Conservation (phyloP, 2,113 vertebrate genomes). For the Psephotus haematonotus region DNA sequence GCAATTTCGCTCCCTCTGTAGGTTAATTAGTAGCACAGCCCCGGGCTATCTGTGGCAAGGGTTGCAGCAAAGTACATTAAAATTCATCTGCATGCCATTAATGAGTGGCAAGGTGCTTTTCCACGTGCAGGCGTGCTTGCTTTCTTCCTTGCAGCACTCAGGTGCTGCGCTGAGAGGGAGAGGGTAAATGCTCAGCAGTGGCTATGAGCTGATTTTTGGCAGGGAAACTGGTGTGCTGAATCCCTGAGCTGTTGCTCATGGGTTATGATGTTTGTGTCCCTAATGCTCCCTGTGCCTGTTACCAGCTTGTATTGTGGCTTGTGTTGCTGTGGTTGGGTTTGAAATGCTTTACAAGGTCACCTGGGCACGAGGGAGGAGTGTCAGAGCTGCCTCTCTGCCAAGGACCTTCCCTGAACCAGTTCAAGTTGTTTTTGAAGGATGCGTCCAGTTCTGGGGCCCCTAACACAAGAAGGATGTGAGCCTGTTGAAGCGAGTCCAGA, state of each 20-base stretch:
- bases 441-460: neutral
- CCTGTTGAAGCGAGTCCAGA: neutral
- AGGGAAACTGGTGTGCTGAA: neutral
- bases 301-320: rapidly evolving
- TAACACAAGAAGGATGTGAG: neutral
- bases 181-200: neutral
- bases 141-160: neutral
- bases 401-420: neutral
- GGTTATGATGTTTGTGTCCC: neutral
- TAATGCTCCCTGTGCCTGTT: neutral
- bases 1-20: constrained; percentile 63
- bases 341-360: neutral
- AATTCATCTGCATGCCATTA: constrained; percentile 47
- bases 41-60: neutral
- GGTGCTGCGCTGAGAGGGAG: neutral
- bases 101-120: constrained; percentile 7
- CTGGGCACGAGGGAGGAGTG: neutral
- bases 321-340: neutral
- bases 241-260: neutral
- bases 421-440: neutral
- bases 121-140: neutral
- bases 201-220: neutral
- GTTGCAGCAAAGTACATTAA: neutral
- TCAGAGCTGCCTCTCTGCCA: neutral
- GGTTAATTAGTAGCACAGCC: constrained; percentile 74